Conservation (phyloP, 2,113 vertebrate species). For the Passer montanus region DNA sequence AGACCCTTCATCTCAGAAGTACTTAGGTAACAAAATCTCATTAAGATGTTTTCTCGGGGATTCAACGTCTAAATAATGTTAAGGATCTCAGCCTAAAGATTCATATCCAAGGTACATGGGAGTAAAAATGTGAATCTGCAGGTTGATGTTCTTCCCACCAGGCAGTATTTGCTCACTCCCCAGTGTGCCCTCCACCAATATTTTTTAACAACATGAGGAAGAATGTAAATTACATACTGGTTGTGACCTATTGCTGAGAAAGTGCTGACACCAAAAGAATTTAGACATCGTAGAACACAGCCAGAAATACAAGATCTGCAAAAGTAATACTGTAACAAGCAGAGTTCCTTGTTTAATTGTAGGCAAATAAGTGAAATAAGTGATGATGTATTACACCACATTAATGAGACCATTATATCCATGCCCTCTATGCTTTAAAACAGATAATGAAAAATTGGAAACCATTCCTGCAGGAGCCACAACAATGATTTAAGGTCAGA, state of each 20-base stretch:
- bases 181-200: not conserved
- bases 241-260: not conserved
- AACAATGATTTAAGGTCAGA: not conserved
- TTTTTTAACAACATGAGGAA: not conserved
- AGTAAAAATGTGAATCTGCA: not conserved
- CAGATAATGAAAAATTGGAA: not conserved
- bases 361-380: not conserved
- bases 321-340: not conserved
- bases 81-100: not conserved
- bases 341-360: not conserved
- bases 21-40: not conserved
- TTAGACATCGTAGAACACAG: not conserved
- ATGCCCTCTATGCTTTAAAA: not conserved
- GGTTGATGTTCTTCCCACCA: not conserved
- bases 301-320: not conserved
- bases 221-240: not conserved
- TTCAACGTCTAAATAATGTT: not conserved
- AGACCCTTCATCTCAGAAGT: not conserved
- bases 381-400: not conserved
- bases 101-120: accelerated
- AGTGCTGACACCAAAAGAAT: not conserved
- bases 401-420: not conserved
- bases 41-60: not conserved
- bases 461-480: not conserved
- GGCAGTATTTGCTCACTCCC: not conserved